Evolutionary conservation across 1,140 invertebrate species (phyloP), one percentile per base, ranked within the genome.

Genomic region (Tetraneura akinire): DNA sequence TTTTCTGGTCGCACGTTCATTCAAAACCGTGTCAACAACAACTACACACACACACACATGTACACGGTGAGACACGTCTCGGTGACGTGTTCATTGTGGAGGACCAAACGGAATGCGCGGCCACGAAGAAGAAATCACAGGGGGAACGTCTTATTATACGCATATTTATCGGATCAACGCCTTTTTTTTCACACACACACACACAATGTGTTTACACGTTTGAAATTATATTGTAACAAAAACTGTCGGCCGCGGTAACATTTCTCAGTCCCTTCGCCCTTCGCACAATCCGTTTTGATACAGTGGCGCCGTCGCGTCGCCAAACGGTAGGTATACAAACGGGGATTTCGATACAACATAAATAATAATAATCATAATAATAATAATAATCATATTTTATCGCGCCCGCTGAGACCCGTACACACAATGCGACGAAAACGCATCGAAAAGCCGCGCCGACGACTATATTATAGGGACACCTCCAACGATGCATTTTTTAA

Each of bases 191-290:
- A n/a, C 51, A 53, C 51, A 53, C 51, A 53, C 37, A 66, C n/a
- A 66, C 64, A 66, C 64, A 66, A 66, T 66, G 37, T 66, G 37
- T 66, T 66, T 66, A 66, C 64, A 66, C n/a, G 32, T n/a, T 21
- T 8, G n/a, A 66, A 45, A 66, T 66, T 66, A 37, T 66, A 42
- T 66, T 11, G 37, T 21, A 21, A 66, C n/a, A 66, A 66, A 66
- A 37, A 66, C n/a, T 32, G 64, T 37, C 37, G 32, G n/a, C 32
- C 32, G 29, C 29, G 26, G 32, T 32, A 62, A 62, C 21, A 10
- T 42, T 42, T 66, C 42, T 45, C 10, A 32, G n/a, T 29, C 18
- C 64, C 37, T 18, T n/a, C n/a, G n/a, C n/a, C n/a, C n/a, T n/a
- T n/a, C n/a, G n/a, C n/a, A n/a, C n/a, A n/a, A n/a, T n/a, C 14